Conservation (phyloP, 1,140 invertebrate species). For the Hylyphantes graminicola region DNA sequence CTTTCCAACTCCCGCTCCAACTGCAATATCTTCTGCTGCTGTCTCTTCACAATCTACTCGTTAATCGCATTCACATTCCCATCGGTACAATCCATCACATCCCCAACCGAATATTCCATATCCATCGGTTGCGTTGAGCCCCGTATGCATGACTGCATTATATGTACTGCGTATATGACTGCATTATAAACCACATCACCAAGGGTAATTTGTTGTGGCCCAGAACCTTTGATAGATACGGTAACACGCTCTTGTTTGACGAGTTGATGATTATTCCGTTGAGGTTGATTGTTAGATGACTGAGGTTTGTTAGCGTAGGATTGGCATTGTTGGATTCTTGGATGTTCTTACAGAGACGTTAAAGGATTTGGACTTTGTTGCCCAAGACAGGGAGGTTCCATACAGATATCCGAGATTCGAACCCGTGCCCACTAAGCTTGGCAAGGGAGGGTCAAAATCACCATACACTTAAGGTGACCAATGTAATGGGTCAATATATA, state of each 20-base stretch:
- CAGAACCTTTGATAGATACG: conserved; percentile 2
- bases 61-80: conserved; percentile 35
- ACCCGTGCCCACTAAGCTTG: too few relatives aligned
- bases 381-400: conserved; percentile 94
- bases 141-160: conserved; percentile 43
- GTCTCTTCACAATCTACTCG: conserved; percentile 75
- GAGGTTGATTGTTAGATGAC: neutral
- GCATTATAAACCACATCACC: conserved; percentile 48
- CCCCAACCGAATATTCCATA: conserved; percentile 38
- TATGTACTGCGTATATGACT: conserved; percentile 29
- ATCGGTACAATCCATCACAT: conserved; percentile 47
- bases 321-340: conserved; percentile 57
- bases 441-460: too few relatives aligned
- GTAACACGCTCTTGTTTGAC: conserved; percentile 11
- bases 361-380: conserved; percentile 93
- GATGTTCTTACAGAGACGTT: conserved; percentile 85
- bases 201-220: conserved; percentile 32
- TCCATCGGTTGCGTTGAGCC: conserved; percentile 55
- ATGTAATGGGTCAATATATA: too few relatives aligned
- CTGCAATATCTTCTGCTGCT: conserved; percentile 88
- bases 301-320: conserved; percentile 1
- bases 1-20: conserved; percentile 80
- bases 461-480: too few relatives aligned
- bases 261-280: conserved; percentile 43
- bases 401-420: neutral